Base-by-base conservation (phyloP, 2,888 invertebrate genomes). In the Hofmannophila pseudospretella region DNA sequence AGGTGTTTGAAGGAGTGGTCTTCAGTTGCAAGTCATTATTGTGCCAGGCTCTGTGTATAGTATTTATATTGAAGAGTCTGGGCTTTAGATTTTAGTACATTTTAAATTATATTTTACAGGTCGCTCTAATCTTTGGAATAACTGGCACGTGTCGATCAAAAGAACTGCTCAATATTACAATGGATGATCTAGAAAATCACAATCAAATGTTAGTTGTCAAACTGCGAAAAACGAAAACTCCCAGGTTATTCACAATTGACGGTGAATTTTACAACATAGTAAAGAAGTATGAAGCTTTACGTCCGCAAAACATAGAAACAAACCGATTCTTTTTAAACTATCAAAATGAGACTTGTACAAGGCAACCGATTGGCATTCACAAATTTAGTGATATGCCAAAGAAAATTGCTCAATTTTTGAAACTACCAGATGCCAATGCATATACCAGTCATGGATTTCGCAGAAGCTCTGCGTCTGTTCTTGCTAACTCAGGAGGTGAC, bases 401-500 rank as follows among this genome's bases (percentile, higher is more conserved):
- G 35, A 28, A 42, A 29, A 49, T 49, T 1, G 51, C 51, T 8
- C 33, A 13, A 3, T 46, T 26, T 41, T 33, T 51, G 7, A 34
- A 41, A 13, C 20, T 47, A 12, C 41, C 44, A 7, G 31, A 46
- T 12, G 14, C 36, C n/a, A 22, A 44, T 9, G 8, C 14, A 5
- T 53, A 44, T 29, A 44, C 50, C 1, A 44, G 45, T 3, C 46
- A 46, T 22, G 39, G 36, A 22, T 49, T 49, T 19, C 34, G 47
- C 5, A 30, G 47, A 25, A 45, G 49, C 2, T 45, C 49, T 3
- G 47, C 45, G 3, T 41, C 45, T 7, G 27, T 48, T 7, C 30
- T 46, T 2, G 42, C 36, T 8, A 42, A 43, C 34, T 36, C 41
- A 14, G 45, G 42, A 16, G 44, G 26, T 8, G 33, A 44, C 29